These are phyloP conservation scores for Oxyteleia sp. DNA, from an alignment of 2,888 invertebrate genomes.

Conservation along the genomic window DNA sequence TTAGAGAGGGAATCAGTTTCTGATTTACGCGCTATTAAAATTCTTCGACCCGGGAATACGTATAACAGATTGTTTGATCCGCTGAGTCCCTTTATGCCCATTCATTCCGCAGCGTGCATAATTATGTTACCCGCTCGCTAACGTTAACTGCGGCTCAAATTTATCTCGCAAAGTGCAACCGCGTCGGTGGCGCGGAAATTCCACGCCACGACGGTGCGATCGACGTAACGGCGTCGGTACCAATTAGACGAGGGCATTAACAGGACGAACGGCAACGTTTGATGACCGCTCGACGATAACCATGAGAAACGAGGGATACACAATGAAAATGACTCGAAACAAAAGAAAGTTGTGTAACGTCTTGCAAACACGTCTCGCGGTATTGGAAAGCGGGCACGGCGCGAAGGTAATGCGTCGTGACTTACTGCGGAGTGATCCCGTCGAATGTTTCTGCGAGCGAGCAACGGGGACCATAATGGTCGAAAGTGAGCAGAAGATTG, in stretches of 20 bases:
- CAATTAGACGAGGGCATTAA: slow-evolving; percentile 6
- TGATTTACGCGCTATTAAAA: slow-evolving; percentile 82
- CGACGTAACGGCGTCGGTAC: slow-evolving; percentile 1
- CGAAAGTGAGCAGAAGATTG: slow-evolving; percentile 76
- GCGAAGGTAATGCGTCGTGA: slow-evolving; percentile 77
- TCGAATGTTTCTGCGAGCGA: slow-evolving; percentile 74
- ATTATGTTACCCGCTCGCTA: slow-evolving; percentile 13
- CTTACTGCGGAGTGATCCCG: slow-evolving; percentile 79
- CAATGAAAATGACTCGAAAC: slow-evolving; percentile 34
- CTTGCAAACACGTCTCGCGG: slow-evolving; percentile 24
- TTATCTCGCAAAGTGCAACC: too few species aligned
- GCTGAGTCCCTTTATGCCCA: not conserved
- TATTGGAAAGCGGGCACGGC: slow-evolving; percentile 55
- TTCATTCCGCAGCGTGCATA: not conserved
- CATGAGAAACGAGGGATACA: not conserved
- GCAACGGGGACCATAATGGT: slow-evolving; percentile 75
- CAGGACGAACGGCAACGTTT: not conserved
- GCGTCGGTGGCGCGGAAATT: too few species aligned
- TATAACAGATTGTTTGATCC: not conserved
- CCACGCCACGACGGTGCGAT: too few species aligned
- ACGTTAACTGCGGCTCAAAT: too few species aligned
- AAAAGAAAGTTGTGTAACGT: slow-evolving; percentile 49
- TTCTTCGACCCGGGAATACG: slow-evolving; percentile 69
- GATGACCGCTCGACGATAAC: not conserved
- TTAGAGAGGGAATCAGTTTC: slow-evolving; percentile 64